phyloP scores from a whole-genome alignment of 37 sponge, comb jelly and placozoan species.

The Spongilla lacustris region DNA sequence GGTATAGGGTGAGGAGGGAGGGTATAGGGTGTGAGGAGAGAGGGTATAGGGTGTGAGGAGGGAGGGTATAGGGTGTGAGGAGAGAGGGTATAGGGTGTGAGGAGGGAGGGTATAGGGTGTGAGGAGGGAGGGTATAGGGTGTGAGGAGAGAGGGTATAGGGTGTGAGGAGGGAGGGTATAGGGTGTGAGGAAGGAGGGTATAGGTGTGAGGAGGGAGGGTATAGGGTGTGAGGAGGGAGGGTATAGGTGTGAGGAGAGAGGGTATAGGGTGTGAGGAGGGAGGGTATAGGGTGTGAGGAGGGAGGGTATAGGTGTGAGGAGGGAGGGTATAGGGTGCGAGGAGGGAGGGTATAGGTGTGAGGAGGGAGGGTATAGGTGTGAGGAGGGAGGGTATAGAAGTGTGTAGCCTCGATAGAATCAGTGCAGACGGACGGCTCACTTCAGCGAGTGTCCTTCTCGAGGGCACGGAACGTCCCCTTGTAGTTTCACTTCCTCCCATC shows the following conservation, averaged over 20 bases:
- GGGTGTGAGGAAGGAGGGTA: not conserved
- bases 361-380: not conserved
- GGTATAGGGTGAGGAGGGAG: too few relatives aligned
- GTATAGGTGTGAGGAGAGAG: too few relatives aligned
- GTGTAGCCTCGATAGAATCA: not conserved
- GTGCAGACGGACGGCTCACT: constrained; percentile 25
- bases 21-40: not conserved
- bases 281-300: too few relatives aligned
- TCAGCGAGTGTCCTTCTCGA: constrained; percentile 59
- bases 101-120: too few relatives aligned
- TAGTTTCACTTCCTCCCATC: constrained; percentile 58
- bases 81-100: not conserved
- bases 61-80: not conserved
- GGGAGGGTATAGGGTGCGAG: not conserved
- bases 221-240: not conserved
- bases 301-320: too few relatives aligned
- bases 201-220: not conserved
- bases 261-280: too few relatives aligned
- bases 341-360: not conserved
- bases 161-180: not conserved
- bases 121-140: too few relatives aligned
- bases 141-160: not conserved
- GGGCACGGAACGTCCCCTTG: constrained; percentile 53
- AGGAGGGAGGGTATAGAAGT: not conserved
- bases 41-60: not conserved